Evolutionary conservation across 1,140 invertebrate genomes (phyloP).

Genomic region (Apis dorsata): DNA sequence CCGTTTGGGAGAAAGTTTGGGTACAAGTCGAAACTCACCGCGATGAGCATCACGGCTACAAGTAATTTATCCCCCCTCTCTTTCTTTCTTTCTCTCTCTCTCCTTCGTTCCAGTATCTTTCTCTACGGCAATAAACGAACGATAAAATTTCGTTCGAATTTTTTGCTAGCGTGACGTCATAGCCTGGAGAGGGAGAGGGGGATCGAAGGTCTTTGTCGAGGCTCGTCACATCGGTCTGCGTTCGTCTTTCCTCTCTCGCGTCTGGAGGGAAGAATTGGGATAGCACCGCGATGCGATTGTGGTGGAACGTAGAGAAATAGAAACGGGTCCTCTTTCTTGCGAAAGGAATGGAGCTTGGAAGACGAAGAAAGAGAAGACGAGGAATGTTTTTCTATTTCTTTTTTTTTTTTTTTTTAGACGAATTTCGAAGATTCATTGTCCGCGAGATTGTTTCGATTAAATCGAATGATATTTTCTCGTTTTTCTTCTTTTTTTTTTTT

Average conservation of each 20-base stretch:
- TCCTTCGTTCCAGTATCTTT: neutral
- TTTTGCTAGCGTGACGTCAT: neutral
- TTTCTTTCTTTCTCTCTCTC: neutral
- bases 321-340: neutral
- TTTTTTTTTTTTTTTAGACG: neutral
- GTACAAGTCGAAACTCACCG: slow-evolving; percentile 82
- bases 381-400: too few species aligned
- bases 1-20: slow-evolving; percentile 89
- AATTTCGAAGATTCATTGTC: neutral
- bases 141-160: slow-evolving; percentile 7
- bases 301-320: neutral
- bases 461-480: neutral
- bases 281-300: neutral
- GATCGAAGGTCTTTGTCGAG: slow-evolving; percentile 4
- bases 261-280: neutral
- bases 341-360: neutral
- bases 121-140: neutral
- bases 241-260: neutral
- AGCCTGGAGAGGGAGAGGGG: too few species aligned
- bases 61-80: slow-evolving; percentile 24
- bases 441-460: neutral
- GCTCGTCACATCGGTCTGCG: neutral
- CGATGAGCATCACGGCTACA: slow-evolving; percentile 75
- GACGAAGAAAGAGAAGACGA: neutral
- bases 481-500: neutral